These are phyloP conservation scores for human (Homo sapiens) DNA, from an alignment of 2,113 vertebrate species.

Conservation along the genomic window GRCh38 chrX:69976001-69976500, in stretches of 20 bases:
- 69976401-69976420: slow-evolving; percentile 32
- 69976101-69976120: slow-evolving; percentile 46
- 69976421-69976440: slow-evolving; percentile 28
- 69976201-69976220: neutral
- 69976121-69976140: slow-evolving; percentile 18
- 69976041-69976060: slow-evolving; percentile 38
- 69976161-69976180: neutral
- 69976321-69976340: neutral
- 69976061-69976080: neutral
- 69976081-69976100: slow-evolving; percentile 10
- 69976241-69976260: slow-evolving; percentile 11
- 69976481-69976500: slow-evolving; percentile 28
- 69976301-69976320: slow-evolving; percentile 32
- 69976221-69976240: slow-evolving; percentile 37
- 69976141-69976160: slow-evolving; percentile 46
- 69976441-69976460: neutral
- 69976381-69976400: neutral
- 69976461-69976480: slow-evolving; percentile 26
- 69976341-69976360: neutral
- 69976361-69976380: slow-evolving; percentile 23
- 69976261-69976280: slow-evolving; percentile 7
- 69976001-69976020: neutral
- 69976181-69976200: neutral
- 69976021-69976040: slow-evolving; percentile 44
- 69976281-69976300: slow-evolving; percentile 6